Evolutionary conservation across 2,797 vertebrate species (phyloP).

Genomic region (Oryzias sinensis): DNA sequence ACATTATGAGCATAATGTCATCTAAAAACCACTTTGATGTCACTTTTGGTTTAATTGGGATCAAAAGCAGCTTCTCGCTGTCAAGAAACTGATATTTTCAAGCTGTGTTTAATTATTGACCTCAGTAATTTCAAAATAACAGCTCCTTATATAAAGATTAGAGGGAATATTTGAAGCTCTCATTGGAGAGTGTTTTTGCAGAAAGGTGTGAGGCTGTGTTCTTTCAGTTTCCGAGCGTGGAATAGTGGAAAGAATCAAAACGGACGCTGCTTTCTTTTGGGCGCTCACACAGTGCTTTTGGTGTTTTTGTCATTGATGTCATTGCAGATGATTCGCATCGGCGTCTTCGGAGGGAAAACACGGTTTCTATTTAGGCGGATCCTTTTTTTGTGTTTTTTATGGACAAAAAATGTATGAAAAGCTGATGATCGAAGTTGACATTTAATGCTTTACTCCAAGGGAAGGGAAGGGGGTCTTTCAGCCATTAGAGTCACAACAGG

Average conservation of each 20-base stretch:
- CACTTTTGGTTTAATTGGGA: not conserved
- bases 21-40: not conserved
- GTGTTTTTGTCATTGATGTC: conserved; percentile 15
- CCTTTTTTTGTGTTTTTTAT: too few species aligned
- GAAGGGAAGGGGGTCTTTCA: conserved; percentile 46
- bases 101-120: not conserved
- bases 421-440: conserved; percentile 47
- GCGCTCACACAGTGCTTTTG: conserved; percentile 16
- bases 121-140: conserved; percentile 2
- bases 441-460: conserved; percentile 60
- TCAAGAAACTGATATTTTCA: not conserved
- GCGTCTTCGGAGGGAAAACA: conserved; percentile 4
- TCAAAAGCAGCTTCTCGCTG: not conserved
- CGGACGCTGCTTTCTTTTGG: conserved; percentile 1
- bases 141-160: too few species aligned
- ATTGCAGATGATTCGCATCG: conserved; percentile 9
- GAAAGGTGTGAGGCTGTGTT: conserved; percentile 2
- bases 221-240: conserved; percentile 20
- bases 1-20: too few species aligned
- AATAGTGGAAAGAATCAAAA: conserved; percentile 12
- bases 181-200: not conserved
- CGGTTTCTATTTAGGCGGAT: not conserved
- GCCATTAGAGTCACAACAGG: conserved; percentile 39
- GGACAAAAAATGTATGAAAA: conserved; percentile 2
- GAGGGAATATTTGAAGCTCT: too few species aligned